Base-by-base conservation (phyloP, 2,888 invertebrate species). In the Scelioninae gen. 1 region DNA sequence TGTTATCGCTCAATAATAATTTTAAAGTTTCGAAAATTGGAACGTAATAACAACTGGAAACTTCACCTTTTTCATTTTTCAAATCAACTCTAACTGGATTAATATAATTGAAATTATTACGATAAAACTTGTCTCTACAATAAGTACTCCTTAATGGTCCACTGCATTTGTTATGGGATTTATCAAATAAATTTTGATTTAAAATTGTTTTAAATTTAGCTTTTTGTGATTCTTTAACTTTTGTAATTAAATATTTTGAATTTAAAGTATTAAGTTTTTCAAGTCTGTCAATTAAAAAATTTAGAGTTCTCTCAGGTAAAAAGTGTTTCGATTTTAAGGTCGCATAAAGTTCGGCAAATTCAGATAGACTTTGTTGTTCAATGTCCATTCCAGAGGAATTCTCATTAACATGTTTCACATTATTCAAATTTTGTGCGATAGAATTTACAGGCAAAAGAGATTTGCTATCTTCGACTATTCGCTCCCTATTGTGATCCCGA, bases 101-200 rank as follows among this genome's bases (percentile, higher is more conserved):
- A 56, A 71, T 58, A 15, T 23, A 23, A 49, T 71, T 47, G 38
- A 71, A 71, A 71, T 34, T 43, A 15, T 34, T 15, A 9, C n/a
- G 47, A 49, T 58, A 71, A 58, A 58, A 71, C 29, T 58, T 32
- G 6, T 71, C 32, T 49, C 71, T 71, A 9, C 34, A 4, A 71
- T 23, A 29, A 71, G 71, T 16, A n/a, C 58, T 71, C 58, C 71
- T 71, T 13, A 71, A 49, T 29, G 71, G 58, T 45, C 71, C 71
- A 23, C 23, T 58, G 29, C 0, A 2, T 60, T 72, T 62, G 11
- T 62, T 60, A 34, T 72, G 60, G n/a, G 11, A 40, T 60, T 72
- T 72, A 15, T 58, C 38, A 34, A 72, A 72, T 32, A 72, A 9
- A 72, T 72, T 72, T 72, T 60, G 38, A 60, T 72, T 72, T 13